Evolutionary conservation across 2,113 vertebrate genomes (phyloP).

Genomic region (Progne subis): DNA sequence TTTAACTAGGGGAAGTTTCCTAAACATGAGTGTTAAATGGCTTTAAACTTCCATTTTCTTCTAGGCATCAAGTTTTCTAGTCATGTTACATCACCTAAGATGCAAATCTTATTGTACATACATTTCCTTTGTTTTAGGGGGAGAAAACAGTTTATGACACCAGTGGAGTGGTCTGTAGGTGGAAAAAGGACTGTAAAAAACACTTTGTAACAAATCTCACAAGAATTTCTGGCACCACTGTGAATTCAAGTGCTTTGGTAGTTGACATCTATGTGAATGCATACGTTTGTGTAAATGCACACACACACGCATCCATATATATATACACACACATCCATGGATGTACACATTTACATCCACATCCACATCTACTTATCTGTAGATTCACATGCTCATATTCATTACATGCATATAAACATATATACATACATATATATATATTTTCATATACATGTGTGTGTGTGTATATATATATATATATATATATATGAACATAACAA

Average conservation of each 20-base stretch:
- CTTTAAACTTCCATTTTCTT: background rate
- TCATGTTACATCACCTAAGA: background rate
- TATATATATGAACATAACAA: background rate
- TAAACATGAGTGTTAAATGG: background rate
- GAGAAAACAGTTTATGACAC: background rate
- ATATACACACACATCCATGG: background rate
- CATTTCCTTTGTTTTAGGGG: background rate
- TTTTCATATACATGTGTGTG: too few species aligned
- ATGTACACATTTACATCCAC: background rate
- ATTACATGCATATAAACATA: background rate
- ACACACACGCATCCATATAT: background rate
- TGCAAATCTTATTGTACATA: background rate
- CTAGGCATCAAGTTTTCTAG: background rate
- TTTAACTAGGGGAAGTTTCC: background rate
- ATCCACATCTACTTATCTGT: background rate
- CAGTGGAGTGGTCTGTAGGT: background rate
- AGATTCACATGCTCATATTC: background rate
- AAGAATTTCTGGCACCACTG: background rate
- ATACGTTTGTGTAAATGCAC: too few species aligned
- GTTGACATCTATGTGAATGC: background rate
- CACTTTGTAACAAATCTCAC: rapidly evolving
- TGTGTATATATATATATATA: too few species aligned
- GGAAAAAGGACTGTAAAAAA: background rate
- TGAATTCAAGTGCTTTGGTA: background rate
- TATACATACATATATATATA: background rate